Base-by-base conservation (phyloP, 2,888 invertebrate species). In the Protophormia terraenovae region DNA sequence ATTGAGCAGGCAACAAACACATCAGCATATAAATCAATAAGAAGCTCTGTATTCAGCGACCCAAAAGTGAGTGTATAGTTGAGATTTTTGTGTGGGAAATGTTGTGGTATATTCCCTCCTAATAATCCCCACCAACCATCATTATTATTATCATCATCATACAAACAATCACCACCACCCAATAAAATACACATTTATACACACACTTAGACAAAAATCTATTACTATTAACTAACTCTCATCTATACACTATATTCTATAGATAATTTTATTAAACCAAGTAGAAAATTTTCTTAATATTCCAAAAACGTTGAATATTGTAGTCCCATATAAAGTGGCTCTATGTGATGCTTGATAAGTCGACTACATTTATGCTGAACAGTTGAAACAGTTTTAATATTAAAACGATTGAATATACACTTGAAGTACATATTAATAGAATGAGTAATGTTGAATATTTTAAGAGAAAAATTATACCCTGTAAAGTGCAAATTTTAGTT, bases 71-170 rank as follows among this genome's bases (percentile, higher is more conserved):
- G 77, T 55, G 62, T 62, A 50, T 53, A 87, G 84, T 84, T 87
- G 89, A 89, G 91, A 90, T 91, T 80, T 91, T 50, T 90, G 90
- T 90, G 91, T 91, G 91, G 90, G 91, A 90, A 91, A 90, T 89
- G 89, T 71, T 83, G 82, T 71, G 82, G 82, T 58, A 64, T 29
- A 69, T 55, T 58, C 35, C 71, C 62, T 78, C 77, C 19, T 78
- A 62, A 71, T 71, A 78, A 71, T 78, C 78, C 60, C 69, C 69
- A 71, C 58, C 27, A 35, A 3, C 7, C n/a, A 16, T 32, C 16
- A 16, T 32, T 16, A 55, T 53, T 27, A 58, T n/a, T 16, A 32
- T 16, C n/a, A 16, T 32, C 16, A 32, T 32, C 32, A n/a, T 53
- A 53, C 53, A 35, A 60, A 62, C 47, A 58, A 47, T 16, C 64